A percentile compares a stretch with the other conserved stretches of the same genome.
These are phyloP conservation scores for Syngnathus rostellatus DNA, from an alignment of 2,797 vertebrate species.

Conservation along the genomic window DNA sequence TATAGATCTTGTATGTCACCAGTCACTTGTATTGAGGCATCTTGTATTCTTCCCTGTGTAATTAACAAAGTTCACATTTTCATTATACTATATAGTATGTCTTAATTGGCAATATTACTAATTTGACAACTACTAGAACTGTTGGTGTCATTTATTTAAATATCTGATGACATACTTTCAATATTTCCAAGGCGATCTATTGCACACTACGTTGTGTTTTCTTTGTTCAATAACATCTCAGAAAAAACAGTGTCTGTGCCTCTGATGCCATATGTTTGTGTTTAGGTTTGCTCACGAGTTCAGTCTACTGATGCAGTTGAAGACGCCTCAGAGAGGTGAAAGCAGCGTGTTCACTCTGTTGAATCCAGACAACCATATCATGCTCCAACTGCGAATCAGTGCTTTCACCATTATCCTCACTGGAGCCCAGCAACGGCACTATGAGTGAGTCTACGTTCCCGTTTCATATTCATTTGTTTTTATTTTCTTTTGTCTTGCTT, in stretches of 20 bases:
- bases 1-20: too few relatives aligned
- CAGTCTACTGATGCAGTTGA: constrained; percentile 75
- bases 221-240: neutral
- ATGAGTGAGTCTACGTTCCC: constrained; percentile 73
- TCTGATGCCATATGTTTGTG: constrained; percentile 14
- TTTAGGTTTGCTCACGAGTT: constrained; percentile 79
- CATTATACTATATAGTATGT: too few relatives aligned
- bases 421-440: constrained; percentile 76
- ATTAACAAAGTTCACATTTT: too few relatives aligned
- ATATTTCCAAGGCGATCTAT: too few relatives aligned
- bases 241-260: neutral
- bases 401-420: constrained; percentile 68
- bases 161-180: too few relatives aligned
- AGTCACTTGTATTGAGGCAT: too few relatives aligned
- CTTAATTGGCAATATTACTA: too few relatives aligned
- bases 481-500: neutral
- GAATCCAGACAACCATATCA: constrained; percentile 61
- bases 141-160: too few relatives aligned
- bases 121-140: too few relatives aligned
- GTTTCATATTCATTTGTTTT: neutral
- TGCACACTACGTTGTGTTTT: neutral
- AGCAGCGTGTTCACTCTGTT: constrained; percentile 75
- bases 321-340: constrained; percentile 68
- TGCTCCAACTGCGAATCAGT: constrained; percentile 77
- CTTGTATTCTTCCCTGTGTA: too few relatives aligned